Base-by-base conservation (phyloP, 2,888 invertebrate species). In the Pedicia rivosa region DNA sequence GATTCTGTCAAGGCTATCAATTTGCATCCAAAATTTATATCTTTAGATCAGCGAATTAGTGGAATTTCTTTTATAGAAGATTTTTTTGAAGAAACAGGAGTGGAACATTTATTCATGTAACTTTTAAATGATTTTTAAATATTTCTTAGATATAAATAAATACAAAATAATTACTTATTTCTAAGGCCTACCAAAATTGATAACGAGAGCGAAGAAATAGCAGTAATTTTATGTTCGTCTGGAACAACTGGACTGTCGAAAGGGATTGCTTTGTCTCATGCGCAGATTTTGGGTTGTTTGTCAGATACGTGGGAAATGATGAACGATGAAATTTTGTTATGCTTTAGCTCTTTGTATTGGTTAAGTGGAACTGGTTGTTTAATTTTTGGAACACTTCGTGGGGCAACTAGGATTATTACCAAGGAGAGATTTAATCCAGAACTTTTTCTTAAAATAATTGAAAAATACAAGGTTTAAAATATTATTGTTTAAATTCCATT, bases 181-280 rank as follows among this genome's bases (percentile, higher is more conserved):
- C 4, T 15, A 7, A 33, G 22, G 3, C 19, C 26, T 2, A n/a
- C 13, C 9, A 20, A 38, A 28, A 34, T 38, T 12, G 9, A 30
- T 10, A 22, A 36, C 5, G 24, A 22, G 5, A 20, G 19, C 19
- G 27, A 35, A 5, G 7, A n/a, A 5, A 10, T 27, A 2, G 12
- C 31, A 4, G 16, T 35, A 2, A 39, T 39, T 32, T 31, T 39
- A 26, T 35, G 35, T 20, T 39, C 39, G 2, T 35, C 35, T 14
- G 39, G 39, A 8, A 31, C 35, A 3, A 36, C 26, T 2, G 36
- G 36, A n/a, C 13, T 35, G 5, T 27, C 24, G 10, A 39, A 39
- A 27, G 30, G 31, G 5, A 35, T 39, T 19, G 29, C 31, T 8
- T 14, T 36, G 7, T 34, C 30, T 10, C 39, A 39, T 20, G 31